These are phyloP conservation scores for Scaptomyza polygonia DNA, from an alignment of 2,888 invertebrate genomes.

Conservation along the genomic window DNA sequence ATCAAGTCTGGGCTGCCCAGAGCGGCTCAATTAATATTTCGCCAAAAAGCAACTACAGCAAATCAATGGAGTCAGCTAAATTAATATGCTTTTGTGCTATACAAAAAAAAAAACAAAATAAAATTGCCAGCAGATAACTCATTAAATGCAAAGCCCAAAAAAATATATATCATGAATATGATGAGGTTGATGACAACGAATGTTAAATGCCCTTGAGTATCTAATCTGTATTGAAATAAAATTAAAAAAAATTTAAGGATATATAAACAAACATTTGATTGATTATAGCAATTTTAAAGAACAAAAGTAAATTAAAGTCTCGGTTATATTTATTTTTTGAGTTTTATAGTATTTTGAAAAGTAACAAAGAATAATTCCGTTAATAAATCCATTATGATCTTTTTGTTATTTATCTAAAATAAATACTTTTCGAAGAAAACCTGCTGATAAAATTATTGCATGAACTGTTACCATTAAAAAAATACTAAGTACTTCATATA, in stretches of 20 bases:
- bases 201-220: not conserved
- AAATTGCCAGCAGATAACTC: constrained; percentile 28
- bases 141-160: constrained; percentile 5
- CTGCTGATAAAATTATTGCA: not conserved
- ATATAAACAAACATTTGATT: too few species aligned
- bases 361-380: too few species aligned
- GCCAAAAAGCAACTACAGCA: constrained; percentile 14
- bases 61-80: constrained; percentile 39
- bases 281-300: too few species aligned
- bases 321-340: too few species aligned
- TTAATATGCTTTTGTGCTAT: constrained; percentile 37
- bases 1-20: constrained; percentile 46
- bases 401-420: too few species aligned
- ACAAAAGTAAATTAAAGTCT: too few species aligned
- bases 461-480: not conserved
- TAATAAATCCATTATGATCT: too few species aligned
- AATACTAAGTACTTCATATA: not conserved
- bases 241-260: too few species aligned
- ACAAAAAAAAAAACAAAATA: constrained; percentile 15
- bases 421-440: too few species aligned
- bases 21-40: constrained; percentile 53
- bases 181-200: not conserved
- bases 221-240: not conserved
- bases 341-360: too few species aligned
- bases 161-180: too few species aligned